Conservation (phyloP, 2,797 vertebrate genomes). For the Enteromius mattozi region DNA sequence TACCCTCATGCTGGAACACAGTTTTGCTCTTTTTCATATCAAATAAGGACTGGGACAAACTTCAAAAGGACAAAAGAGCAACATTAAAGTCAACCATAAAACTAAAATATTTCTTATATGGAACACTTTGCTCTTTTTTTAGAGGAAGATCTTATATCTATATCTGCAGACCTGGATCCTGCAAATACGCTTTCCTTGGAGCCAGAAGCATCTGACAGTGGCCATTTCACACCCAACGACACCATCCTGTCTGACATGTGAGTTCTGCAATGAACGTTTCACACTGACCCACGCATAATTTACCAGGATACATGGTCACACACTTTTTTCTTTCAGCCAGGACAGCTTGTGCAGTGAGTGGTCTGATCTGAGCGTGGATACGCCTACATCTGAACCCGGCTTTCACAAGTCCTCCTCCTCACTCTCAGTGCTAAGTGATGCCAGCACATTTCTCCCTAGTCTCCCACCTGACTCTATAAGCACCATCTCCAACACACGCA, state of each 20-base stretch:
- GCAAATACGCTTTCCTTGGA: conserved; percentile 62
- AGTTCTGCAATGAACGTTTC: conserved; percentile 15
- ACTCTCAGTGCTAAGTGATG: conserved; percentile 72
- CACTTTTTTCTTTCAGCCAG: conserved; percentile 60
- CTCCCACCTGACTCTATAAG: conserved; percentile 68
- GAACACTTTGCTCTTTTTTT: conserved; percentile 27
- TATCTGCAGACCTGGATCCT: conserved; percentile 63
- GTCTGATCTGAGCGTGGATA: conserved; percentile 68
- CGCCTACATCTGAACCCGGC: conserved; percentile 46
- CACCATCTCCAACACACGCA: conserved; percentile 77
- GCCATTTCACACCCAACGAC: conserved; percentile 72
- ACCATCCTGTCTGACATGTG: conserved; percentile 50
- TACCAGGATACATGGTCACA: conserved; percentile 3
- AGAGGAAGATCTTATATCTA: conserved; percentile 78
- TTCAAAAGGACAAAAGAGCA: not conserved
- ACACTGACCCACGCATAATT: conserved; percentile 28
- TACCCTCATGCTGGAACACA: not conserved
- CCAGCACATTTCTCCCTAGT: conserved; percentile 78
- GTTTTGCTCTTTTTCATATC: not conserved
- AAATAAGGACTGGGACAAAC: not conserved
- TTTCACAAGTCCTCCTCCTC: conserved; percentile 70
- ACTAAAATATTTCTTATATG: not conserved
- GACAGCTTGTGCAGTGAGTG: conserved; percentile 72
- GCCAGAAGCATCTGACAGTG: conserved; percentile 75
- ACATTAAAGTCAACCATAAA: not conserved